Base-by-base conservation (phyloP, 1,140 invertebrate species). In the Acromyrmex echinatior region DNA sequence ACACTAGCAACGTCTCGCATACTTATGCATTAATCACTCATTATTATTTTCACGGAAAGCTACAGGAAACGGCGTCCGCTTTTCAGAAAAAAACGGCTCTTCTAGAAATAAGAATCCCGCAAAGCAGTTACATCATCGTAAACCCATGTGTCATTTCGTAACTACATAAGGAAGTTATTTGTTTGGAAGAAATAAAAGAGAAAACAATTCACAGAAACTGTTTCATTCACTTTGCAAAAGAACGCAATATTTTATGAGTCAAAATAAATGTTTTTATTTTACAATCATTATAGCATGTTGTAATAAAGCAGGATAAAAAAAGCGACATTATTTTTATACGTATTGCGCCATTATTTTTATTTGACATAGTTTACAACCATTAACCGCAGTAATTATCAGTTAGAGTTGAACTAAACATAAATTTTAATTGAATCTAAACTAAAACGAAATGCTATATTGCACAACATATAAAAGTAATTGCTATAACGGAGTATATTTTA, bases 111-210 rank as follows among this genome's bases (percentile, higher is more conserved):
- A 71, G 66, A 74, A 76, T 84, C n/a, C 28, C 9, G 18, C 39
- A 76, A 74, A 25, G 28, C 45, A 45, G 35, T 76, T 84, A 62
- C 68, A 4, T 84, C 80, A 82, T 62, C 68, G 18, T 49, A 62
- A 28, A 21, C 10, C 35, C 10, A 25, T 56, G 39, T 82, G 56
- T 60, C 70, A 68, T 84, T 84, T 3, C 14, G 14, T 76, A 84
- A 74, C 14, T 84, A 39, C 39, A 62, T 76, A 62, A 76, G 39
- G 80, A 84, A 84, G 56, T 76, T 76, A 84, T 76, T 76, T 76
- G 16, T 62, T 62, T n/a, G 80, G 31, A 74, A 76, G 70, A 76
- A 76, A 84, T 51, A 62, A 31, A 66, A 76, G n/a, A 21, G 18
- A 49, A 49, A 14, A 74, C 25, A 74, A 63, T 62, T 84, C 56